Conservation (phyloP, 2,113 vertebrate genomes). For the Pteronura brasiliensis region DNA sequence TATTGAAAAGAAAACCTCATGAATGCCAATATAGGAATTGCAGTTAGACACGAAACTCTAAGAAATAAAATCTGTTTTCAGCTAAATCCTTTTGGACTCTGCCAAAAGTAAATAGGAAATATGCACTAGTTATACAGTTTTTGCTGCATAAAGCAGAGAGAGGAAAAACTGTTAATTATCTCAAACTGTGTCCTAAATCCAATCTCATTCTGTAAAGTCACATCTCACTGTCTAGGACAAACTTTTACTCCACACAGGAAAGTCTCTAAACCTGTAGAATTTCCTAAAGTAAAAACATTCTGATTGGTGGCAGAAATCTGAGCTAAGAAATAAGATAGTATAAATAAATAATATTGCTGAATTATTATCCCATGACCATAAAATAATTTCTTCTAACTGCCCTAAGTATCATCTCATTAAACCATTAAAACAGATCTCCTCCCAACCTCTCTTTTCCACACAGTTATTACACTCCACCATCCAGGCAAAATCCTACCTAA, state of each 20-base stretch:
- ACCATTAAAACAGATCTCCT: background rate
- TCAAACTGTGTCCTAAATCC: background rate
- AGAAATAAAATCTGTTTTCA: constrained; percentile 34
- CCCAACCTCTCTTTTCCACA: background rate
- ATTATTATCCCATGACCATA: background rate
- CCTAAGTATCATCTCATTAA: background rate
- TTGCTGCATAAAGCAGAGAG: background rate
- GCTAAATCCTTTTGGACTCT: background rate
- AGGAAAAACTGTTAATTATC: background rate
- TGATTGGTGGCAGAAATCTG: background rate
- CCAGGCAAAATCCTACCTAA: background rate
- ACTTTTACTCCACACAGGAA: background rate
- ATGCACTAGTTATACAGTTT: background rate
- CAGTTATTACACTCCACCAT: background rate
- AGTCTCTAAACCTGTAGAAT: background rate
- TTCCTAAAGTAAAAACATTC: background rate
- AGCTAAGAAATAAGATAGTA: background rate
- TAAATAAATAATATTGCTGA: background rate
- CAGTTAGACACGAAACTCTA: background rate
- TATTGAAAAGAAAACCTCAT: background rate
- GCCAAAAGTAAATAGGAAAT: constrained; percentile 20
- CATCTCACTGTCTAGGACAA: background rate
- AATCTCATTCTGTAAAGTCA: background rate
- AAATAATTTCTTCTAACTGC: background rate
- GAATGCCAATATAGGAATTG: background rate